Base-by-base conservation (phyloP, 2,888 invertebrate genomes). In the Nowickia ferox region DNA sequence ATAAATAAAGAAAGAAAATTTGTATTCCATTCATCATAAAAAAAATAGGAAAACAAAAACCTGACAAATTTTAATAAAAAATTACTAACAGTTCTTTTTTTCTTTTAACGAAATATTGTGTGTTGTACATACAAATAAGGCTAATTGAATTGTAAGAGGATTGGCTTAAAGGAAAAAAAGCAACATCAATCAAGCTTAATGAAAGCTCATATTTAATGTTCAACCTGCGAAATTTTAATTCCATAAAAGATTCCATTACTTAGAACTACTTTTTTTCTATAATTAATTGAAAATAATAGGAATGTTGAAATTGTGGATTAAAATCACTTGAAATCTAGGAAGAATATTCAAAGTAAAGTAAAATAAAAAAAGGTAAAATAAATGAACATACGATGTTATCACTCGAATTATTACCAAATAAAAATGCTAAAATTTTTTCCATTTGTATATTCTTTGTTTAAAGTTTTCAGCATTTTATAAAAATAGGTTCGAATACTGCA, bases 71-170 rank as follows among this genome's bases (percentile, higher is more conserved):
- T 66, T n/a, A 15, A 46, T 57, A 55, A 59, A 59, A 30, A 13
- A 48, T 68, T 77, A 38, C 11, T n/a, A 59, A 30, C 15, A 22
- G 15, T 30, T 57, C 22, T 55, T 44, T 22, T n/a, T 30, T 72
- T 15, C 10, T 44, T 15, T 30, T 5, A 6, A 53, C 53, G 19
- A 57, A 44, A n/a, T 65, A 11, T 3, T 30, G 30, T 30, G 30
- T 17, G 22, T 69, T 22, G 13, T 1, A 17, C 19, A 63, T 11
- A 22, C 4, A 10, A 44, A 38, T n/a, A 30, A 30, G 30, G 19
- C 8, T 59, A 72, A 72, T 72, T 59, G 46, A 59, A 72, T 72
- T 59, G 6, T 46, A 9, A 46, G 22, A 46, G 72, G 46, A 38
- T 46, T 10, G 38, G 59, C 59, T 59, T 63, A 19, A 42, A 46